Evolutionary conservation across 2,888 invertebrate genomes (phyloP), one percentile per base, ranked within the genome.

Genomic region (Drosophila borborema): DNA sequence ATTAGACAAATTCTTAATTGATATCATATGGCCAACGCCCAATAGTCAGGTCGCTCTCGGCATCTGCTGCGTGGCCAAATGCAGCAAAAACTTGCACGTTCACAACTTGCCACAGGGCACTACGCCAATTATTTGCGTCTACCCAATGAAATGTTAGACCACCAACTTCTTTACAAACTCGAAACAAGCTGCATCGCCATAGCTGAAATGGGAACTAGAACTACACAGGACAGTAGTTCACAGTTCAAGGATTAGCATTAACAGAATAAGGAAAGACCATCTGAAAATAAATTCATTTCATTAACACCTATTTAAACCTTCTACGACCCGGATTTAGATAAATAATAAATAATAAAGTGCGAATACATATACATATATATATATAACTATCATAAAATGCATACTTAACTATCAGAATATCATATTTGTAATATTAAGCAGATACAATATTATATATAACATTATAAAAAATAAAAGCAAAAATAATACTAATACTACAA

Each of bases 1-100:
- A 86, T 86, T 86, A 86, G 86, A 86, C 90, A 86, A 90, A 86
- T 90, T 86, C 83, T 83, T 86, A 86, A 86, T 90, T 86, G 90
- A 90, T 86, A 86, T 90, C 90, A 86, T 90, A 89, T 86, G 90
- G 84, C 86, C 75, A 72, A 74, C 72, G 76, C 82, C 65, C 75
- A 64, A 88, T 83, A 76, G 82, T 74, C 51, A 68, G 70, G 53
- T 54, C 34, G 28, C 70, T 65, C 51, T n/a, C 48, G 18, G 38
- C 54, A 31, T n/a, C 66, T 63, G 23, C 54, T 54, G 18, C 66
- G 56, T 55, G 45, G 36, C 54, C 60, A 59, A 69, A 48, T 77
- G 80, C 55, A 74, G 49, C 53, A 48, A 51, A 76, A 77, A 77
- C 38, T 77, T 77, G 76, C 76, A 66, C 70, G 65, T 65, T 54